phyloP scores from a whole-genome alignment of 2,888 invertebrate genomes.

The Orchesella flavescens region DNA sequence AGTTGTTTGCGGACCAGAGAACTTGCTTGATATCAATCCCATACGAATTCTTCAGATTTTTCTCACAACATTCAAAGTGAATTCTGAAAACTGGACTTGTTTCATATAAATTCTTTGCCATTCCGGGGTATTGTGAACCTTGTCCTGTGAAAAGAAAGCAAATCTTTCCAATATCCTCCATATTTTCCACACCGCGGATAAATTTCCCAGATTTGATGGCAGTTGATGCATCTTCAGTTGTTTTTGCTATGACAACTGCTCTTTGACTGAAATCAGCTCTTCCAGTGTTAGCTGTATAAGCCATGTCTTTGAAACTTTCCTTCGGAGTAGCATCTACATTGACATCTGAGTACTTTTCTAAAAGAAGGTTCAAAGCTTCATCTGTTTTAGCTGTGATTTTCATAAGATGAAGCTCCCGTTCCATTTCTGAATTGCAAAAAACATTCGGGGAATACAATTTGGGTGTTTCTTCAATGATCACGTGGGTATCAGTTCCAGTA shows the following conservation, averaged over 20 bases:
- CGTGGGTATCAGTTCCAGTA: constrained; percentile 55
- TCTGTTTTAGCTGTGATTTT: constrained; percentile 53
- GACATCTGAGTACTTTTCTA: constrained; percentile 1
- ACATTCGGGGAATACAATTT: neutral
- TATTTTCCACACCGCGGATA: neutral
- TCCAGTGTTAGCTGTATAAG: constrained; percentile 32
- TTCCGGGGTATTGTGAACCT: constrained; percentile 48
- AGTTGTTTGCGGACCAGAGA: constrained; percentile 16
- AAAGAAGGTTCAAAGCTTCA: constrained; percentile 38
- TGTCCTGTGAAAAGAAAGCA: constrained; percentile 57
- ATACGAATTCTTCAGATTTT: constrained; percentile 4
- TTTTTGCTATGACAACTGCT: constrained; percentile 33
- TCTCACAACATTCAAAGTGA: constrained; percentile 39
- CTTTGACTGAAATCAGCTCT: constrained; percentile 46
- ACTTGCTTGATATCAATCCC: constrained; percentile 1
- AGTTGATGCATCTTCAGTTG: constrained; percentile 12
- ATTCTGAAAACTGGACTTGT: constrained; percentile 33
- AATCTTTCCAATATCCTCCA: constrained; percentile 12
- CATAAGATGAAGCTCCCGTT: constrained; percentile 48
- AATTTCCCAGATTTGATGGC: neutral
- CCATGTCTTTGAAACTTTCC: constrained; percentile 16
- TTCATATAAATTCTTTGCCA: constrained; percentile 40
- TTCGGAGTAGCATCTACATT: neutral
- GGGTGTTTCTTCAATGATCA: constrained; percentile 56
- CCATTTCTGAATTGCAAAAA: neutral